phyloP scores from a whole-genome alignment of 2,113 vertebrate genomes.

The Motacilla alba region DNA sequence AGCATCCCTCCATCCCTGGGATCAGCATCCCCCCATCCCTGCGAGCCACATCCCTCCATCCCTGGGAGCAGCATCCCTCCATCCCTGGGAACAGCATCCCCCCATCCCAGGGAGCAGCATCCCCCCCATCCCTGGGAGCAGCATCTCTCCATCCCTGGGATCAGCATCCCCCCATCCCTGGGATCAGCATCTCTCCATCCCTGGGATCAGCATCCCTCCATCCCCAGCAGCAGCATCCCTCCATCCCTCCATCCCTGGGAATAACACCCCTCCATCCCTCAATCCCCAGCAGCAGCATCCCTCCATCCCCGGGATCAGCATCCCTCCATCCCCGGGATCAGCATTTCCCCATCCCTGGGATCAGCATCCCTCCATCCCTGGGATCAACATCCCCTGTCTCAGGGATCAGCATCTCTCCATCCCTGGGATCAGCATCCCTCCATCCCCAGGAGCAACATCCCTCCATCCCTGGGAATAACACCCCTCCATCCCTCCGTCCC shows the following conservation, averaged over 20 bases:
- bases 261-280: background rate
- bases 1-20: background rate
- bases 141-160: background rate
- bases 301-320: background rate
- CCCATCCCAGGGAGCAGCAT: background rate
- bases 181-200: background rate
- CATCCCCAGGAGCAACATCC: too few relatives aligned
- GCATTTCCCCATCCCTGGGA: background rate
- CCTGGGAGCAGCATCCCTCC: background rate
- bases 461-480: too few relatives aligned
- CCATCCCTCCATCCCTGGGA: background rate
- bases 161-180: background rate
- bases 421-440: too few relatives aligned
- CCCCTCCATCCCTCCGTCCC: too few relatives aligned
- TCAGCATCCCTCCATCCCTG: too few relatives aligned
- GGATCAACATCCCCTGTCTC: too few relatives aligned
- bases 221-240: background rate
- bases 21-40: background rate
- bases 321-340: background rate
- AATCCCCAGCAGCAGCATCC: too few relatives aligned
- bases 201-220: background rate
- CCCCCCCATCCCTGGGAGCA: background rate
- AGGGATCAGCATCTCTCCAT: too few relatives aligned
- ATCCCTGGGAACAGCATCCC: background rate
- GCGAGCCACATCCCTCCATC: background rate